Conservation (phyloP, 2,888 invertebrate species). For the Lasius platythorax region DNA sequence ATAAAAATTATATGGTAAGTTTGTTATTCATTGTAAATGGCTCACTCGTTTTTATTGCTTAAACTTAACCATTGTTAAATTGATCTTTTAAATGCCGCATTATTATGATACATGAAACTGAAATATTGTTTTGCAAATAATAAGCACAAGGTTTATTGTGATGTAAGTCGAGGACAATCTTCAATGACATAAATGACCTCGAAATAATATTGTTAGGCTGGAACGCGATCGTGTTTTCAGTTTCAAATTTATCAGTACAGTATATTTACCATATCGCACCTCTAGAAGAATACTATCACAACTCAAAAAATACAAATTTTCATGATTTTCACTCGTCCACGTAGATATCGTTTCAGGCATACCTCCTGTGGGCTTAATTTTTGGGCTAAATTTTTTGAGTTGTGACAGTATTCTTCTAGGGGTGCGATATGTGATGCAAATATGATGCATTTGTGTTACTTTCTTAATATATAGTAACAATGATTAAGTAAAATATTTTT, state of each 20-base stretch:
- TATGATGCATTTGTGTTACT: background rate
- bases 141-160: slow-evolving; percentile 59
- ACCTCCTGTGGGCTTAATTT: no score
- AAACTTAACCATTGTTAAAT: background rate
- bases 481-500: background rate
- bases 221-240: background rate
- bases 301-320: no score
- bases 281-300: no score
- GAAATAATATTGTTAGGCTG: slow-evolving; percentile 38
- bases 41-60: background rate
- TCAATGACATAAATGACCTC: slow-evolving; percentile 43
- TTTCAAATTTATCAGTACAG: background rate
- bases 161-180: slow-evolving; percentile 56
- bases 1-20: background rate
- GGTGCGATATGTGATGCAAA: background rate
- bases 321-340: no score
- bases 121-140: slow-evolving; percentile 38
- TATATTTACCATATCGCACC: no score
- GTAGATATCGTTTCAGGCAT: no score
- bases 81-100: background rate
- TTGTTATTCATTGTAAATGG: background rate
- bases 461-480: background rate
- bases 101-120: slow-evolving; percentile 13
- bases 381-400: no score
- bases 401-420: no score